Evolutionary conservation across 2,113 vertebrate genomes (phyloP).

Genomic region (Tachysurus fulvidraco): DNA sequence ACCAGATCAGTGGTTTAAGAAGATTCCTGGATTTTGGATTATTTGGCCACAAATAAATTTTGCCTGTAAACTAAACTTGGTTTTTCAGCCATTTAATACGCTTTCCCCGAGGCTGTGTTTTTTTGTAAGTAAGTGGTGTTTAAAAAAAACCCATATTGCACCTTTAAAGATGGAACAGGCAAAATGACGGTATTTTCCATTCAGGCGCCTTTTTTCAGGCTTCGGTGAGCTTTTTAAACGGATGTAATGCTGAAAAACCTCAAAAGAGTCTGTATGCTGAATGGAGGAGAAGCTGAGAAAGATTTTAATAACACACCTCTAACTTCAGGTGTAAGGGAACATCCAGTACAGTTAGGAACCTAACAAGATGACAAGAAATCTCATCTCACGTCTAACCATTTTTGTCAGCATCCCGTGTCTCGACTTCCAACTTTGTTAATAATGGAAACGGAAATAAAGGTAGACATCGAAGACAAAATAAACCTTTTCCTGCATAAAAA

Average conservation of each 20-base stretch:
- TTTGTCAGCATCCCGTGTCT: neutral
- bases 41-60: neutral
- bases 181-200: neutral
- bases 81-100: neutral
- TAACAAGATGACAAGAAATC: neutral
- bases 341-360: neutral
- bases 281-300: neutral
- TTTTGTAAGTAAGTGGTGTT: neutral
- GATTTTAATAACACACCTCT: neutral
- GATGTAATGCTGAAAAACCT: neutral
- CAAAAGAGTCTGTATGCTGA: neutral
- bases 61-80: neutral
- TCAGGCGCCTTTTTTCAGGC: neutral
- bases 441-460: neutral
- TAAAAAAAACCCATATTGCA: neutral
- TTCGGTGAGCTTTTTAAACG: neutral
- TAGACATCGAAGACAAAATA: neutral
- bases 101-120: neutral
- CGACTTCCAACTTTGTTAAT: no score
- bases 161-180: neutral
- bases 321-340: no score
- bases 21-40: neutral
- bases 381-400: neutral
- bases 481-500: neutral
- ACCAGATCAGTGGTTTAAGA: neutral